Evolutionary conservation across 35 echinoderm and acorn worm genomes (phyloP), one percentile per base, ranked within the genome.

Genomic region (Hemicentrotus pulcherrimus): DNA sequence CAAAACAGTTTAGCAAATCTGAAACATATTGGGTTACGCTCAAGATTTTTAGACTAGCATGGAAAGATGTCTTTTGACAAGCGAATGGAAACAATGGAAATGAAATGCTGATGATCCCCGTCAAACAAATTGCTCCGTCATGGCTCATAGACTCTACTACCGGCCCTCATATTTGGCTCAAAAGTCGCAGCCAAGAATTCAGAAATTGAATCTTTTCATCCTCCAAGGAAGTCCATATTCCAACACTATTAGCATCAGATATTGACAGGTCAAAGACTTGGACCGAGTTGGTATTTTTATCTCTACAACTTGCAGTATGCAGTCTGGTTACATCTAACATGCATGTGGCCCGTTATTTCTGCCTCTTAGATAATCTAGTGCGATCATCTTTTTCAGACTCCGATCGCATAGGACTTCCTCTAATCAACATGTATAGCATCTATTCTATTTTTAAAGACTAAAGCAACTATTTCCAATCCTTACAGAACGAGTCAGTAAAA

Each of bases 131-230:
- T 78, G 65, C 65, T 78, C 65, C 65, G 65, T 78, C 65, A 78
- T 78, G 65, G 24, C 19, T 3, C 18, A 78, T 78, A 78, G 65
- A 78, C 65, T 78, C 65, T 7, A 78, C 65, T 28, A 78, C 65
- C 22, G 65, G 65, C 65, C 19, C 28, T 78, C 65, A n/a, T 78
- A 28, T 78, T 78, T 78, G 65, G 65, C 65, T 78, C 24, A 22
- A 78, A 78, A 78, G 22, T 78, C 8, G 24, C 22, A 78, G 65
- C 65, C 65, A 78, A 78, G 65, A 78, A 78, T 78, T 78, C 65
- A n/a, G 65, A 78, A 78, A 78, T 78, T 78, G 65, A 78, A 78
- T 78, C 65, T 78, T 78, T 78, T 78, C 65, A 78, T 78, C 65
- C 65, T 7, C 24, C 65, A 28, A 78, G 65, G 65, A 78, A 78